Evolutionary conservation across 2,113 vertebrate species (phyloP).

Genomic region (Bufo bufo): DNA sequence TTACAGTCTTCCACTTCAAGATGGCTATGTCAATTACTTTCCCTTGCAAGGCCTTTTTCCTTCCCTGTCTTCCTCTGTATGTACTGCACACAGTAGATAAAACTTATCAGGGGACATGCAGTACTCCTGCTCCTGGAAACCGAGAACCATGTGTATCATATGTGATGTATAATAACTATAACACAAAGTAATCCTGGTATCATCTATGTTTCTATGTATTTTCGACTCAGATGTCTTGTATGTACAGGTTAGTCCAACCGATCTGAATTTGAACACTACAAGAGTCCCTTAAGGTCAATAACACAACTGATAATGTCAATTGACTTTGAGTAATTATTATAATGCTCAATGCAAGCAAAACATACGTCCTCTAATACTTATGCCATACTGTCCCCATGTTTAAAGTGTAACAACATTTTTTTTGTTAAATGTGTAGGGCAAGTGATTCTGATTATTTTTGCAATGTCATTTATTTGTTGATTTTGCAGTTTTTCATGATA

Average conservation of each 20-base stretch:
- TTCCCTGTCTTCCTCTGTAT: slow-evolving; percentile 38
- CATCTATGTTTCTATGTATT: too few relatives aligned
- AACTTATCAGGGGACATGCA: slow-evolving; percentile 13
- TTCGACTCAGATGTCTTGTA: not conserved
- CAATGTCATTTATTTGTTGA: too few relatives aligned
- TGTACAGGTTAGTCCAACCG: not conserved
- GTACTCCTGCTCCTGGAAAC: not conserved
- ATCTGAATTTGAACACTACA: not conserved
- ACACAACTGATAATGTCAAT: too few relatives aligned
- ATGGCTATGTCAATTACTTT: not conserved
- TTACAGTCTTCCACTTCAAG: not conserved
- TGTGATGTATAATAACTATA: not conserved
- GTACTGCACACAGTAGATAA: slow-evolving; percentile 47
- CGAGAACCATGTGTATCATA: not conserved
- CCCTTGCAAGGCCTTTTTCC: not conserved
- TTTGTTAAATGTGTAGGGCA: too few relatives aligned
- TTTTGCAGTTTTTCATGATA: too few relatives aligned
- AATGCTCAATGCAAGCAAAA: too few relatives aligned
- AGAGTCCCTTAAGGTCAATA: not conserved
- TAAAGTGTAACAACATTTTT: too few relatives aligned
- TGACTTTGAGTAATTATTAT: too few relatives aligned
- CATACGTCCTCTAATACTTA: too few relatives aligned
- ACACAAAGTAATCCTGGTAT: not conserved
- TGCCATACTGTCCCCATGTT: too few relatives aligned
- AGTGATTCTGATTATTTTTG: too few relatives aligned